Evolutionary conservation across 2,888 invertebrate genomes (phyloP).

Genomic region (Ganaspis brasiliensis): DNA sequence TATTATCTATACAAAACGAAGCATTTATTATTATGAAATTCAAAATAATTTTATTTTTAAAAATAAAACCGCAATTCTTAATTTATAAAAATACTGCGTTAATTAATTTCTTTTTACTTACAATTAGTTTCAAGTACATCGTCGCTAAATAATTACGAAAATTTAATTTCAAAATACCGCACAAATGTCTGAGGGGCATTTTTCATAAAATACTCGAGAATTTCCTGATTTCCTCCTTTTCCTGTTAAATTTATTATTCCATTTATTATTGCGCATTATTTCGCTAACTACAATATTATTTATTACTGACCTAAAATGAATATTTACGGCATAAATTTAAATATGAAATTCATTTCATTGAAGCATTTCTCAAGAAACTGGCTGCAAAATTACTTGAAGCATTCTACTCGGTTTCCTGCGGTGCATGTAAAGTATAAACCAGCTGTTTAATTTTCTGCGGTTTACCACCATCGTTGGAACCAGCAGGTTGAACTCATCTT

Average conservation of each 20-base stretch:
- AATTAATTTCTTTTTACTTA: too few species aligned
- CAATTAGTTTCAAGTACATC: too few species aligned
- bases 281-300: background rate
- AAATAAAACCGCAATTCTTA: too few species aligned
- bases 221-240: background rate
- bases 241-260: background rate
- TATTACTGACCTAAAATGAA: background rate
- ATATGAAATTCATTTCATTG: conserved; percentile 23
- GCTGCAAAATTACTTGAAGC: conserved; percentile 19
- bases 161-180: background rate
- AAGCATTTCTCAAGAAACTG: conserved; percentile 7
- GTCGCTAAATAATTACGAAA: too few species aligned
- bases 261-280: background rate
- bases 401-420: conserved; percentile 25
- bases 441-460: conserved; percentile 40
- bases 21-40: too few species aligned
- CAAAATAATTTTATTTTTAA: too few species aligned
- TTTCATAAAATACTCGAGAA: background rate
- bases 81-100: too few species aligned
- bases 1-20: too few species aligned
- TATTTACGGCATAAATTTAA: conserved; percentile 9
- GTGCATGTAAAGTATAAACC: conserved; percentile 21
- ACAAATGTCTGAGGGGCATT: background rate
- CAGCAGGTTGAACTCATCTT: conserved; percentile 33
- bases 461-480: conserved; percentile 32